Evolutionary conservation across 2,888 invertebrate genomes (phyloP).

Genomic region (Molorchus minor): DNA sequence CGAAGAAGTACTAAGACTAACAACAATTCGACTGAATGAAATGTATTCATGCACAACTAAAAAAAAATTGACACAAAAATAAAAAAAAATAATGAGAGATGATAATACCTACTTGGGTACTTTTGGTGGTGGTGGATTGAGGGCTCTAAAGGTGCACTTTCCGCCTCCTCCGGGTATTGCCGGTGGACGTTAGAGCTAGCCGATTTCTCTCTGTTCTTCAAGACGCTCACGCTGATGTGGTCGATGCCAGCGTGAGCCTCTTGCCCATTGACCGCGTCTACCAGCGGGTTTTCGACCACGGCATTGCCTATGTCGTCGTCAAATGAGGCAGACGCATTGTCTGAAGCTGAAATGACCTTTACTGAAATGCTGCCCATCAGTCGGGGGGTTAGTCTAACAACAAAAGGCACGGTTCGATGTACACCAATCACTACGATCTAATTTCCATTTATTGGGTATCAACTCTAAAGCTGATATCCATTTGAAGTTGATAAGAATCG

Average conservation of each 20-base stretch:
- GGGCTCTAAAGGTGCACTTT: conserved; percentile 39
- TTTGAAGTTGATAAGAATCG: too few relatives aligned
- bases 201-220: conserved; percentile 59
- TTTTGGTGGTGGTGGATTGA: conserved; percentile 57
- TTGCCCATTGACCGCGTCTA: conserved; percentile 66
- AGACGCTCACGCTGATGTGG: conserved; percentile 61
- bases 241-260: conserved; percentile 65
- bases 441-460: too few relatives aligned
- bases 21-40: not conserved
- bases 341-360: conserved; percentile 70
- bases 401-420: conserved; percentile 27
- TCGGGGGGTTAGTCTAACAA: conserved; percentile 28
- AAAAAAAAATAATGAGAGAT: not conserved
- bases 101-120: conserved; percentile 62
- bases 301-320: conserved; percentile 66
- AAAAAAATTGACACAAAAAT: not conserved
- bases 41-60: conserved; percentile 17
- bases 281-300: conserved; percentile 66
- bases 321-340: conserved; percentile 67
- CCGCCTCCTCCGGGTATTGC: conserved; percentile 58
- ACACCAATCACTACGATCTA: conserved; percentile 36
- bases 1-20: not conserved
- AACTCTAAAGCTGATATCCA: too few relatives aligned
- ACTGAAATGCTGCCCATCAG: conserved; percentile 65
- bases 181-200: conserved; percentile 47